Evolutionary conservation across 1,140 invertebrate species (phyloP), one percentile per base, ranked within the genome.

Genomic region (Meloidogyne exigua): DNA sequence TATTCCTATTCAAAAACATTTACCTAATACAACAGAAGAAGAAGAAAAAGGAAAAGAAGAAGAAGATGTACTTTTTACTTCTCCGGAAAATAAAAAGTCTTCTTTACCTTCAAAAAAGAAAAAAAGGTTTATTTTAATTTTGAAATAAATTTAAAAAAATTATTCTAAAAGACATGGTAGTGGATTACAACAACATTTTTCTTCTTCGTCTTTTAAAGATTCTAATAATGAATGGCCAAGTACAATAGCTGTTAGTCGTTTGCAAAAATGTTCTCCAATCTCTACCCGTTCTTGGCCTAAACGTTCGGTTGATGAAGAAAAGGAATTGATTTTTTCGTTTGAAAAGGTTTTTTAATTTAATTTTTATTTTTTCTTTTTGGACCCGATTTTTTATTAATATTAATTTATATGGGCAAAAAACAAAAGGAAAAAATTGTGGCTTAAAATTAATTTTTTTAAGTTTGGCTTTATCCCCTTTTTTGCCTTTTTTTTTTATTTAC

Each of bases 231-330:
- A 57, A 57, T 57, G 49, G 18, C 49, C 49, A 7, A 57, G 49
- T 57, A 57, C 49, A 57, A 57, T 7, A 57, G 49, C 49, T 57
- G 66, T 68, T 32, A 42, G 10, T 18, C 15, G 21, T n/a, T 42
- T 68, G 21, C 66, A 42, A 32, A 42, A 23, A 2, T 25, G 5
- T 32, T 32, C 2, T 32, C 66, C 66, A 42, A 21, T 68, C 5
- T 71, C 69, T 25, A n/a, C 49, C 1, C 63, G 63, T 44, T 10
- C 15, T 26, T 76, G 75, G 75, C 5, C 75, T n/a, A 72, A 64
- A 18, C 36, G 75, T 23, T 18, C 28, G 23, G 2, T 11, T n/a
- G 68, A 68, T 0, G 75, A 62, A 12, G 67, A 76, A 64, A 15
- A 62, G n/a, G 28, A 57, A n/a, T 9, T n/a, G 2, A 2, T 74